phyloP scores from a whole-genome alignment of 2,113 vertebrate genomes.

The Macquaria australasica region DNA sequence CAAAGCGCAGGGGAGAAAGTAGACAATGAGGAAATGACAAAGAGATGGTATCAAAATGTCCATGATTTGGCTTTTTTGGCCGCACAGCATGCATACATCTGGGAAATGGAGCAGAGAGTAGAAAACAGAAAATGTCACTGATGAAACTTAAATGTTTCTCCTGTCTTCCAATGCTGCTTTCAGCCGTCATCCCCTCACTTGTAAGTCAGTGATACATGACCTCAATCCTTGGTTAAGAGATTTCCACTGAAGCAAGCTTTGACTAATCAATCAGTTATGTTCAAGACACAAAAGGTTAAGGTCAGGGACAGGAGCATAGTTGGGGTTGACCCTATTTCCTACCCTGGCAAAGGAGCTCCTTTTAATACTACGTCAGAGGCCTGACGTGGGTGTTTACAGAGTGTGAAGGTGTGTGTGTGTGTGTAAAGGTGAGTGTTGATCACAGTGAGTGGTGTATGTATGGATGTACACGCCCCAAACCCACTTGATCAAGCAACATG shows the following conservation, averaged over 20 bases:
- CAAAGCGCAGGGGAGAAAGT: background rate
- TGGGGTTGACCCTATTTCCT: background rate
- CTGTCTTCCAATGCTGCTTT: background rate
- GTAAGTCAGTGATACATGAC: conserved; percentile 4
- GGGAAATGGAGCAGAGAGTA: background rate
- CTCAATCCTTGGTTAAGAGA: conserved; percentile 16
- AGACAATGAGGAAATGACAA: conserved; percentile 1
- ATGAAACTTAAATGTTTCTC: background rate
- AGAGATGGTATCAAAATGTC: conserved; percentile 16
- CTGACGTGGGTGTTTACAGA: background rate
- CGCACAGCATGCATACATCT: background rate
- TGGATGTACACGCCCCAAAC: background rate
- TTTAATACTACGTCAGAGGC: background rate
- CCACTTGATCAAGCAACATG: background rate
- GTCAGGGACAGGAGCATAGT: background rate
- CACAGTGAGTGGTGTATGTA: background rate
- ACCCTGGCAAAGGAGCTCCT: background rate
- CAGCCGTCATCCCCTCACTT: background rate
- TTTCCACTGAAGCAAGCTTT: background rate
- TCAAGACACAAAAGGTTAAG: background rate
- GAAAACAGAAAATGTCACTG: background rate
- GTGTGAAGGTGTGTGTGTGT: background rate
- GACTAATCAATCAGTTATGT: conserved; percentile 2
- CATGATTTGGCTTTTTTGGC: conserved; percentile 27
- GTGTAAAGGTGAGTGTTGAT: background rate